Base-by-base conservation (phyloP, 1,140 invertebrate genomes). In the Nebria ingens region DNA sequence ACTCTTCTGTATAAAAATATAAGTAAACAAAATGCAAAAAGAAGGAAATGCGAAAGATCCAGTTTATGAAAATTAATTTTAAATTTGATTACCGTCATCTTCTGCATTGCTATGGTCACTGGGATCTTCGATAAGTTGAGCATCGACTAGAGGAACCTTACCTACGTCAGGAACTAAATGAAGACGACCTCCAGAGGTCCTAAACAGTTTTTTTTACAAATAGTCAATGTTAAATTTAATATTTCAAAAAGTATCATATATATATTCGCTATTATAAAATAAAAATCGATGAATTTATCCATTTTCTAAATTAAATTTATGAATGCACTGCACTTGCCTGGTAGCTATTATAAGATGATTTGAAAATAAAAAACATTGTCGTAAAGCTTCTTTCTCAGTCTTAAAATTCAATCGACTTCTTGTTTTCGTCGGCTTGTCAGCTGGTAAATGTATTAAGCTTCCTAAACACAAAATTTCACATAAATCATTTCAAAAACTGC, bases 331-430 rank as follows among this genome's bases (percentile, higher is more conserved):
- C n/a, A 63, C 67, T 63, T 71, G 81, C 69, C 83, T 76, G 17
- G 82, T 90, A 1, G 88, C 86, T 15, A 91, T 72, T 59, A 92
- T 82, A 56, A 91, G 73, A 71, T 91, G 87, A 77, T 91, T 89
- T 6, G 87, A 88, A 68, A 92, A 92, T 9, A 92, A 76, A 65
- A 88, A 91, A 59, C 88, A 89, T 67, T 91, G 87, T 9, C 89
- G 74, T 2, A 88, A 67, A 2, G 78, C 73, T 68, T 89, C 86
- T 65, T 86, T 89, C 67, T 88, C 81, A 23, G 77, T 78, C 67
- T 80, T 84, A 59, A 83, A 83, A 19, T 76, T 80, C 20, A 85
- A 70, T 62, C 76, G 73, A 61, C 73, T 79, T 56, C 82, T 68
- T 38, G 75, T 74, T 19, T 76, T 73, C 65, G 80, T 79, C 49